Percentiles rank a stretch among this genome's conserved stretches.
These are phyloP conservation scores for Lycocorax pyrrhopterus DNA, from an alignment of 2,113 vertebrate species.

Conservation along the genomic window DNA sequence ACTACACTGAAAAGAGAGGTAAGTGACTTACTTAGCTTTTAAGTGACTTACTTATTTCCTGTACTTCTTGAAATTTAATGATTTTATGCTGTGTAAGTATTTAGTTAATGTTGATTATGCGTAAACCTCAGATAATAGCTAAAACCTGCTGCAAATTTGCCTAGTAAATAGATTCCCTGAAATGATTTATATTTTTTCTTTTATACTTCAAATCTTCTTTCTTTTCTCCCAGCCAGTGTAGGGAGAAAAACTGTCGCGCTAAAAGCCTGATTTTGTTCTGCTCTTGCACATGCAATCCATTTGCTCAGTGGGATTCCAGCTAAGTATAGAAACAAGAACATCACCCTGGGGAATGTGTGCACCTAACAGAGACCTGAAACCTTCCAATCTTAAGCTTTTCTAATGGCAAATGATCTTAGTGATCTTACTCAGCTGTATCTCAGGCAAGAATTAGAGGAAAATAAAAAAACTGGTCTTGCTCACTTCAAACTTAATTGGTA, in stretches of 20 bases:
- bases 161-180: neutral
- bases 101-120: neutral
- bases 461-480: neutral
- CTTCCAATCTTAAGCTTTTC: constrained; percentile 6
- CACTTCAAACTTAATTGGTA: neutral
- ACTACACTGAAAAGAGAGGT: neutral
- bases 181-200: neutral
- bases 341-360: neutral
- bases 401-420: constrained; percentile 1
- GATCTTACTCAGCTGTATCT: neutral
- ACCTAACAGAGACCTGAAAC: constrained; percentile 39
- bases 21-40: neutral
- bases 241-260: neutral
- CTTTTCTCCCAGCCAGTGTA: neutral
- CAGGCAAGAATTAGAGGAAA: neutral
- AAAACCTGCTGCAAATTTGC: neutral
- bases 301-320: constrained; percentile 53
- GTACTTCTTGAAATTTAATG: neutral
- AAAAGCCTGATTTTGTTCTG: constrained; percentile 41
- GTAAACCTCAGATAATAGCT: neutral
- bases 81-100: neutral
- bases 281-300: constrained; percentile 23
- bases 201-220: neutral
- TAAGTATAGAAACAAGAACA: constrained; percentile 65
- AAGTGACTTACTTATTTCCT: neutral